These are phyloP conservation scores for Pundamilia nyererei DNA, from an alignment of 2,113 vertebrate genomes.

Conservation along the genomic window DNA sequence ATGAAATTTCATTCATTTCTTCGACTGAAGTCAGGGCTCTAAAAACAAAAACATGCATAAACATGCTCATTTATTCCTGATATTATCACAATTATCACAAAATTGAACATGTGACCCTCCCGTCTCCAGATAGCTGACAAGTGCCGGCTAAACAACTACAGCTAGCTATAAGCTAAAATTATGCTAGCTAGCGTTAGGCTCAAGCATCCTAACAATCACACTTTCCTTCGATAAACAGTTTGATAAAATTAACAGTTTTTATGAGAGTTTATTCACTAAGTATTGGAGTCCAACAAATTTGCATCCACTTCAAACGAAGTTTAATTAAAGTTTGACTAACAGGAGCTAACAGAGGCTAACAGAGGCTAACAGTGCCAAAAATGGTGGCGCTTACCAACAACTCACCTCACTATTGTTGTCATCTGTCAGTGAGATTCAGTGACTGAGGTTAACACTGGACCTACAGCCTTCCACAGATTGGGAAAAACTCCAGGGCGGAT, in stretches of 20 bases:
- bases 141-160: neutral
- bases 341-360: neutral
- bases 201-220: neutral
- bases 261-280: neutral
- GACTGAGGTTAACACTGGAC: neutral
- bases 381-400: rapidly evolving
- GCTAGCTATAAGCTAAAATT: neutral
- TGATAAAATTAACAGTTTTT: neutral
- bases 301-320: neutral
- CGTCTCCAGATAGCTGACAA: neutral
- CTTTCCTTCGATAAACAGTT: neutral
- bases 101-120: neutral
- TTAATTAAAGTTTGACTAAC: neutral
- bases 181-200: rapidly evolving
- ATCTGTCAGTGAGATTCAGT: neutral
- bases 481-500: rapidly evolving
- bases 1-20: neutral
- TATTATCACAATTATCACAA: neutral
- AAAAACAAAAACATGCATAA: neutral
- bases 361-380: neutral
- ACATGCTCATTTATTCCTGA: neutral
- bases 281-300: neutral
- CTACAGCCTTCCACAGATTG: neutral
- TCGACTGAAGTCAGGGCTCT: neutral
- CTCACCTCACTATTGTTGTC: rapidly evolving